phyloP scores from a whole-genome alignment of 2,797 vertebrate species.

The Coluber constrictor region DNA sequence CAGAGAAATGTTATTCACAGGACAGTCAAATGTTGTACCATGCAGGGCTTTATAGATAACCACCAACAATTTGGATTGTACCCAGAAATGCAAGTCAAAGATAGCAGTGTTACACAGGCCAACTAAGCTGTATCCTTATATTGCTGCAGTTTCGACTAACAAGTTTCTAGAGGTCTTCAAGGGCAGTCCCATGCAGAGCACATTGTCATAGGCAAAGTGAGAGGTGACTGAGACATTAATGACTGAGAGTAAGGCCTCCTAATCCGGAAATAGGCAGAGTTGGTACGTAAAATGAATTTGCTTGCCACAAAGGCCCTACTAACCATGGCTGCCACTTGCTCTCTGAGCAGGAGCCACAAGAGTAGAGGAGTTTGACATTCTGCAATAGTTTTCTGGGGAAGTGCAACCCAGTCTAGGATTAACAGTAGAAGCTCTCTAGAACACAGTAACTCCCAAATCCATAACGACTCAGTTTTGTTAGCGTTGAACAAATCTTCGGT shows the following conservation, averaged over 20 bases:
- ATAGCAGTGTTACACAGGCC: not conserved
- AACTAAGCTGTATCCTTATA: not conserved
- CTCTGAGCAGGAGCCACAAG: not conserved
- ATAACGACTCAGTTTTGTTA: not conserved
- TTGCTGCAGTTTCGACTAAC: not conserved
- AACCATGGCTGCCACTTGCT: not conserved
- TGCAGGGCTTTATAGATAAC: not conserved
- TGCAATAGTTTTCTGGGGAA: not conserved
- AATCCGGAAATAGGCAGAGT: not conserved
- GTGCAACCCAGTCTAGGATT: not conserved
- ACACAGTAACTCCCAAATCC: not conserved
- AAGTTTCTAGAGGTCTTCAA: not conserved
- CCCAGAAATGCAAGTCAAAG: not conserved
- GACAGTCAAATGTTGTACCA: not conserved
- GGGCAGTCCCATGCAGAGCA: not conserved
- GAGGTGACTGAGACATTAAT: not conserved
- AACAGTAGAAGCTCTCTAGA: not conserved
- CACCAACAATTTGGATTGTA: not conserved
- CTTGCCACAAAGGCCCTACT: not conserved
- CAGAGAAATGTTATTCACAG: not conserved
- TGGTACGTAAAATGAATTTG: not conserved
- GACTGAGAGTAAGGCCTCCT: not conserved
- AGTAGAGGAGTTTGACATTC: not conserved
- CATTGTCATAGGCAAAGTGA: not conserved
- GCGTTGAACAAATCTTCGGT: not conserved